Base-by-base conservation (phyloP, 2,113 vertebrate genomes). In the Ochotona princeps region DNA sequence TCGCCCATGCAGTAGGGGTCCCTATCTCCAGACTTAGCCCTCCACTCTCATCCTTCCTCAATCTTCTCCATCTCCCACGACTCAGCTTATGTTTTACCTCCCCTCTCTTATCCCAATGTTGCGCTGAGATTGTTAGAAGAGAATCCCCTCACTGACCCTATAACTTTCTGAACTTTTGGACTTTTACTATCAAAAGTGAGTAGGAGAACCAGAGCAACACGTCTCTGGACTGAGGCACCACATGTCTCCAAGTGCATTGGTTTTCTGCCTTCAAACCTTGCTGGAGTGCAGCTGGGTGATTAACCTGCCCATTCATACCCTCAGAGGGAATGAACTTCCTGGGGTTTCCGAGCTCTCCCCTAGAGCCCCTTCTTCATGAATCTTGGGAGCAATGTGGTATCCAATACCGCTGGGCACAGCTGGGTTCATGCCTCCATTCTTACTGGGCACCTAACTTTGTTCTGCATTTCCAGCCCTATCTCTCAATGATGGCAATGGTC, bases 401-500 rank as follows among this genome's bases (percentile, higher is more conserved):
- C 26, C 7, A 11, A 10, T 9, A 14, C 10, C 0, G 23, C 61
- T 21, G 35, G 44, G 12, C 21, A 11, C 1, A 0, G 32, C n/a
- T 65, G 51, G 30, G 30, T 30, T 49, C 57, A 30, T 2, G 3
- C 18, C 44, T 28, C 26, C 6, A 15, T 20, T 78, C 65, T 80
- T 47, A 14, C 1, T 2, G 25, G 67, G 5, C 13, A 32, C 0
- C 0, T 44, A 60, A 70, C 26, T 17, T 54, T 70, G 49, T 82
- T 75, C 35, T 66, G 54, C 47, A 3, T 49, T 51, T 23, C n/a
- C 32, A 82, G 63, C 1, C 30, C 70, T 17, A 47, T 28, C 51
- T 88, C 65, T 75, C 51, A 88, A n/a, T 1, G 83, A 26, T 7
- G 49, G 1, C 23, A 1, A 30, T 12, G 9, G 9, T 65, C 30